Percentiles rank a stretch among this genome's conserved stretches.
Conservation (phyloP, 2,797 vertebrate genomes). For the Peromyscus eremicus region DNA sequence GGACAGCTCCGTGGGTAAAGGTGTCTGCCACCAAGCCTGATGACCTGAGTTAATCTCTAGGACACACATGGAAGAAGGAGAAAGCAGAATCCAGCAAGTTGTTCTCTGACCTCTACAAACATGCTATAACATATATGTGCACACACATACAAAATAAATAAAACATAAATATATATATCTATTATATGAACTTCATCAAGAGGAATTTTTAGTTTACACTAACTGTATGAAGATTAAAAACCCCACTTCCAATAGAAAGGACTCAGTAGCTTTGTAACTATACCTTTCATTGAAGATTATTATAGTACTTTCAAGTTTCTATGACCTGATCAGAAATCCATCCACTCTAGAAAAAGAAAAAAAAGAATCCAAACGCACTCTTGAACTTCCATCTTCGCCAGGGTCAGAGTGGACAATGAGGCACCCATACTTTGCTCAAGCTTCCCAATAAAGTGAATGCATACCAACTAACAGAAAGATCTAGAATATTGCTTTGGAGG, state of each 20-base stretch:
- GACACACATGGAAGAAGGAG: not conserved
- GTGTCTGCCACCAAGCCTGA: not conserved
- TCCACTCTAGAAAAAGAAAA: not conserved
- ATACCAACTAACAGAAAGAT: not conserved
- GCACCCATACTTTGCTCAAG: not conserved
- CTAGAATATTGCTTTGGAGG: not conserved
- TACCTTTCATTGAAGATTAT: constrained; percentile 26
- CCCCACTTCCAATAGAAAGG: constrained; percentile 1
- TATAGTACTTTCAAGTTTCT: not conserved
- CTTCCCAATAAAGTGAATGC: not conserved
- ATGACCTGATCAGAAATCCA: constrained; percentile 5
- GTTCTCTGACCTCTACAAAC: not conserved
- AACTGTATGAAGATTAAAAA: constrained; percentile 34
- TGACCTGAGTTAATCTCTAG: not conserved
- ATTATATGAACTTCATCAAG: not conserved
- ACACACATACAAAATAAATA: not conserved
- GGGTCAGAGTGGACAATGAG: not conserved
- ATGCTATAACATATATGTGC: not conserved
- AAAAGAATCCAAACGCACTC: constrained; percentile 24
- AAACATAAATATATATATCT: not conserved
- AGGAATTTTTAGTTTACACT: constrained; percentile 36
- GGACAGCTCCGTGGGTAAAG: not conserved
- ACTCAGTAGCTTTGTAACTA: not conserved
- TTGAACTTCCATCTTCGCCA: not conserved
- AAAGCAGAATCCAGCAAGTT: too few relatives aligned